Evolutionary conservation across 2,113 vertebrate species (phyloP).

Genomic region (Nesogale talazaci): DNA sequence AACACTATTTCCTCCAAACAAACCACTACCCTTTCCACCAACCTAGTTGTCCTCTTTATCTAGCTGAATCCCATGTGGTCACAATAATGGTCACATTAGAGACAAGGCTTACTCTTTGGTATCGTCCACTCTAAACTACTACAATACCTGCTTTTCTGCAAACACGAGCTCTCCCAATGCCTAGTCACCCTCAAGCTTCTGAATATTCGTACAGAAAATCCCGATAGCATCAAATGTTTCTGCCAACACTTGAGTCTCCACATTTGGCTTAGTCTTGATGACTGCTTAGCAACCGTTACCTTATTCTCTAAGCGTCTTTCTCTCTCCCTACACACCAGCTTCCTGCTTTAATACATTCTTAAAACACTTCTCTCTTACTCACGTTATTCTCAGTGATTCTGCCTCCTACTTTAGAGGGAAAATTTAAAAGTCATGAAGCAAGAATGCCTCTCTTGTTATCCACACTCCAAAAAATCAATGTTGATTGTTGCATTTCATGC

Average conservation of each 20-base stretch:
- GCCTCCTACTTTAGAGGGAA: background rate
- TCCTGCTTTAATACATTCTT: background rate
- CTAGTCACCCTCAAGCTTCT: background rate
- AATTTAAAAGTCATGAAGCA: background rate
- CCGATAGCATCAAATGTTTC: background rate
- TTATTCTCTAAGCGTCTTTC: background rate
- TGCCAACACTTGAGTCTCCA: background rate
- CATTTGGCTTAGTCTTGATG: background rate
- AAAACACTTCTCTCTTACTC: background rate
- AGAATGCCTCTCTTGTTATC: background rate
- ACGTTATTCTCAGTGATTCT: background rate
- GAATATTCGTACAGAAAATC: background rate
- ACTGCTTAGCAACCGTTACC: background rate
- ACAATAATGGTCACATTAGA: background rate
- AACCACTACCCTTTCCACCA: background rate
- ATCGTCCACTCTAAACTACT: background rate
- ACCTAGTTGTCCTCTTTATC: background rate
- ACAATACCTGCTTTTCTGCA: background rate
- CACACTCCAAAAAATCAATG: background rate
- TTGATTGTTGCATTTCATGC: background rate
- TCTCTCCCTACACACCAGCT: rapidly evolving
- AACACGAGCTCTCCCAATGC: background rate
- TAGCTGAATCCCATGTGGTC: background rate
- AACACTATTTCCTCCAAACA: background rate
- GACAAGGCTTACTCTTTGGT: background rate